Evolutionary conservation across 2,888 invertebrate species (phyloP).

Genomic region (Ischnura elegans): DNA sequence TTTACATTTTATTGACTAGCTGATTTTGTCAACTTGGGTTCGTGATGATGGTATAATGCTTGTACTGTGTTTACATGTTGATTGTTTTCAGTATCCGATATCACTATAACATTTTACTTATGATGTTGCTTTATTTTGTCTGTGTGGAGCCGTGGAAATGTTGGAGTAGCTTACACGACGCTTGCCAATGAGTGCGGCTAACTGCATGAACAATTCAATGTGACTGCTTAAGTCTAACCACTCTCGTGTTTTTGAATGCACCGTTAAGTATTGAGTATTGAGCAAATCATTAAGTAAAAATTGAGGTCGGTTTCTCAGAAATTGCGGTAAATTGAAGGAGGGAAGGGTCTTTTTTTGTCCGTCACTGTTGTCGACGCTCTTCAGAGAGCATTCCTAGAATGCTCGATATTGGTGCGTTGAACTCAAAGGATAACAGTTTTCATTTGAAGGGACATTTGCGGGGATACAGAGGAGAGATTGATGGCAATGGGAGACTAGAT

Average conservation of each 20-base stretch:
- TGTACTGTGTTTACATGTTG: no score
- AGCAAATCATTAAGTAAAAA: background rate
- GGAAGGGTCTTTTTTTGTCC: slow-evolving; percentile 20
- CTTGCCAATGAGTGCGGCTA: no score
- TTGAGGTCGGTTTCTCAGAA: background rate
- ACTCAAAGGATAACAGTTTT: slow-evolving; percentile 51
- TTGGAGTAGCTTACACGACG: background rate
- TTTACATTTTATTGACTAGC: no score
- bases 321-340: background rate
- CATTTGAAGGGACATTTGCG: slow-evolving; percentile 12
- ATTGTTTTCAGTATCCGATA: no score
- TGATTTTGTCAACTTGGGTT: no score
- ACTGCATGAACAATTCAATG: background rate
- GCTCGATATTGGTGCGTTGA: slow-evolving; percentile 48
- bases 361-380: slow-evolving; percentile 21
- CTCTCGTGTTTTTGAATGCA: no score
- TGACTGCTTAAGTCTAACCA: background rate
- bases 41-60: no score
- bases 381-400: slow-evolving; percentile 41
- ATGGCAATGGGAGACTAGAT: background rate
- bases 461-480: background rate
- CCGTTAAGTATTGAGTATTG: background rate
- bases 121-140: no score
- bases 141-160: no score
- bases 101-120: no score